Evolutionary conservation across 2,113 vertebrate species (phyloP).

Genomic region (Ceyx margarethae): DNA sequence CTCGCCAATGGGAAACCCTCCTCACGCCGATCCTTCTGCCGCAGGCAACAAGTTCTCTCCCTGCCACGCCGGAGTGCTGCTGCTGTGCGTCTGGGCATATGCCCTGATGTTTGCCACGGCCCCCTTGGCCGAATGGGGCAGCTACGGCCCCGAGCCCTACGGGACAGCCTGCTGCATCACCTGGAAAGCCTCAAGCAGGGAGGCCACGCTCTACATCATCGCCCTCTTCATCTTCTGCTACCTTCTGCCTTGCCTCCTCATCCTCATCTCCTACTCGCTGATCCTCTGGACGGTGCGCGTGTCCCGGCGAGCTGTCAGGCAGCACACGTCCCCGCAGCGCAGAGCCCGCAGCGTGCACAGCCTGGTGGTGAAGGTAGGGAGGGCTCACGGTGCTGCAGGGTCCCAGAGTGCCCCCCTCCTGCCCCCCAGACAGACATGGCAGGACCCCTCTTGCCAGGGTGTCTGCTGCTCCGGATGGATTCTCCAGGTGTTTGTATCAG

Average conservation of each 20-base stretch:
- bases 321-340: conserved; percentile 75
- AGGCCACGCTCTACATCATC: conserved; percentile 81
- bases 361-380: conserved; percentile 78
- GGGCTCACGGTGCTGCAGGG: accelerated
- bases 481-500: not conserved
- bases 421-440: accelerated
- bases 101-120: conserved; percentile 78
- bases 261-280: conserved; percentile 80
- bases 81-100: conserved; percentile 80
- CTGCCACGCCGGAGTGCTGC: conserved; percentile 72
- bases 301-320: conserved; percentile 77
- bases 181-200: conserved; percentile 74
- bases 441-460: not conserved
- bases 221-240: conserved; percentile 86
- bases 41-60: conserved; percentile 82
- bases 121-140: conserved; percentile 81
- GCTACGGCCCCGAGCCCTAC: conserved; percentile 83
- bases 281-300: conserved; percentile 78
- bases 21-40: not conserved
- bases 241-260: conserved; percentile 81
- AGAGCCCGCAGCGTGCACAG: conserved; percentile 71
- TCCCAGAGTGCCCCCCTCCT: accelerated
- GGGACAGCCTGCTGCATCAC: conserved; percentile 87
- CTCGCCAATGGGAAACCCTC: accelerated
- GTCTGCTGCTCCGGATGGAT: accelerated